Conservation (phyloP, 2,797 vertebrate species). For the Staurois parvus region DNA sequence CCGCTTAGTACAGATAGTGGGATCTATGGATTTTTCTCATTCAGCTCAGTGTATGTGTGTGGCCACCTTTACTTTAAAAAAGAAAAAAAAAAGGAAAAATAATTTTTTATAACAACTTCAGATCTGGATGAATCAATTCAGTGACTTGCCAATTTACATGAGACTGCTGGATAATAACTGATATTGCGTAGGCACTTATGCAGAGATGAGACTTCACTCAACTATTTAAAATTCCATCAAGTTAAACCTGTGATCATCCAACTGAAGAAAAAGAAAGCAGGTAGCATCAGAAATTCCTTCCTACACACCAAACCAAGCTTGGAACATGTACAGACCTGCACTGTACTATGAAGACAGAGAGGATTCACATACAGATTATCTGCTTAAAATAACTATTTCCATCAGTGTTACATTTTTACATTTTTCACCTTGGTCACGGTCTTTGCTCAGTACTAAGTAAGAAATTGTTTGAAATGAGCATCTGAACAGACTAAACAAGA, state of each 20-base stretch:
- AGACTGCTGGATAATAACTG: no score
- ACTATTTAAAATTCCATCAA: conserved; percentile 5
- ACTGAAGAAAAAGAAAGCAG: background rate
- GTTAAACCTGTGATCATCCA: conserved; percentile 1
- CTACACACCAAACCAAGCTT: background rate
- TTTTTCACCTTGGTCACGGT: conserved; percentile 25
- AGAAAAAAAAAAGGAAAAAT: no score
- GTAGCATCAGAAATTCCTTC: conserved; percentile 29
- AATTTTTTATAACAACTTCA: no score
- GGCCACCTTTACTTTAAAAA: no score
- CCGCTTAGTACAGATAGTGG: no score
- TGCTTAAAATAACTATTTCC: conserved; percentile 18
- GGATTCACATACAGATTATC: conserved; percentile 8
- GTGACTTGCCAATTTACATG: no score
- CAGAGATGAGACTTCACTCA: background rate
- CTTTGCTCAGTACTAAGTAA: conserved; percentile 15
- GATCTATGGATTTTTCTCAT: no score
- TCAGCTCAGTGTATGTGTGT: no score
- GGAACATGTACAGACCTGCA: conserved; percentile 41
- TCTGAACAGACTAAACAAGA: conserved; percentile 52
- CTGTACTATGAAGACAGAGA: background rate
- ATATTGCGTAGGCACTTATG: background rate
- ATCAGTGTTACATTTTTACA: background rate
- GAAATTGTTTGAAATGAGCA: conserved; percentile 14
- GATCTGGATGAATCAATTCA: no score